phyloP scores from a whole-genome alignment of 2,888 invertebrate genomes.

The Lochmaea crataegi region DNA sequence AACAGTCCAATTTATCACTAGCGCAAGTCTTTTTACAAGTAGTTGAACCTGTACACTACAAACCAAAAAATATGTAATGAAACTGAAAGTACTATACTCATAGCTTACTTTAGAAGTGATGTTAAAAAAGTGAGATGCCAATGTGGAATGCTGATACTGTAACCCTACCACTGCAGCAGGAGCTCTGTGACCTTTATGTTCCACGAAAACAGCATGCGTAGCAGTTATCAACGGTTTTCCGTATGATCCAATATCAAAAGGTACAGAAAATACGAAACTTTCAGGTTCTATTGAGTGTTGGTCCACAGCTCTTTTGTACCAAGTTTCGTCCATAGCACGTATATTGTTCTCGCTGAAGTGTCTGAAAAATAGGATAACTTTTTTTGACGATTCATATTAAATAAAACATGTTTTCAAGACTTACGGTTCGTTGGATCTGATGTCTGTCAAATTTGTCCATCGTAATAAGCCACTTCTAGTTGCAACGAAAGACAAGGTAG shows the following conservation, averaged over 20 bases:
- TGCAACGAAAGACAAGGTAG: slow-evolving; percentile 87
- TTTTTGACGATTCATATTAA: not conserved
- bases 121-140: slow-evolving; percentile 79
- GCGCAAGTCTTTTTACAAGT: slow-evolving; percentile 87
- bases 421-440: slow-evolving; percentile 74
- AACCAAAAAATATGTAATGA: slow-evolving; percentile 53
- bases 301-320: slow-evolving; percentile 92
- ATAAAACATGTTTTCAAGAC: slow-evolving; percentile 54
- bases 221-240: slow-evolving; percentile 81
- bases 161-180: slow-evolving; percentile 94
- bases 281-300: slow-evolving; percentile 88
- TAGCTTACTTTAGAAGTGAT: slow-evolving; percentile 84
- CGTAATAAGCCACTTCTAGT: slow-evolving; percentile 89
- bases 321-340: slow-evolving; percentile 86
- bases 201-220: slow-evolving; percentile 91
- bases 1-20: slow-evolving; percentile 90
- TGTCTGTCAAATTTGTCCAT: slow-evolving; percentile 76
- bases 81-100: not conserved
- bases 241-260: slow-evolving; percentile 74
- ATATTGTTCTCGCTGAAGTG: slow-evolving; percentile 85
- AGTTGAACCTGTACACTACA: slow-evolving; percentile 76
- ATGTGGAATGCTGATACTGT: slow-evolving; percentile 85
- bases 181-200: slow-evolving; percentile 83
- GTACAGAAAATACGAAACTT: slow-evolving; percentile 91
- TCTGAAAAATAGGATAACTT: slow-evolving; percentile 63